Percentiles rank a stretch among this genome's conserved stretches.
phyloP scores from a whole-genome alignment of 2,888 invertebrate species.

The Drosophila affinis region DNA sequence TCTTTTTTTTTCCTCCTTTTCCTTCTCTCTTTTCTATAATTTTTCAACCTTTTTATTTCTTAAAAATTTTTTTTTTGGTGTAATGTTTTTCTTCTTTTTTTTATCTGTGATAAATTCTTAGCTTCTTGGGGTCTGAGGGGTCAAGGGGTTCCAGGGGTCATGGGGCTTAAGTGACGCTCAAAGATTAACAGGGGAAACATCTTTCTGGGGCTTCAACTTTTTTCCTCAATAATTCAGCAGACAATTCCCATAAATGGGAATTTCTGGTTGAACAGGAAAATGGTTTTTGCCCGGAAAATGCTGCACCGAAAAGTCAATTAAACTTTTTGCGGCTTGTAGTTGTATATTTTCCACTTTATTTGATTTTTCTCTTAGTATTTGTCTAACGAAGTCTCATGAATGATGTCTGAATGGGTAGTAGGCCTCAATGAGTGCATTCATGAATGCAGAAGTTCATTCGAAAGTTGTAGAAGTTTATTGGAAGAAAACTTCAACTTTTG shows the following conservation, averaged over 20 bases:
- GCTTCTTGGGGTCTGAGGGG: not conserved
- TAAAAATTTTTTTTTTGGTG: not conserved
- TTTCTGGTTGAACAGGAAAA: conserved; percentile 8
- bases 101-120: not conserved
- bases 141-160: conserved; percentile 32
- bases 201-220: conserved; percentile 38
- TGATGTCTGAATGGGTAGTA: conserved; percentile 33
- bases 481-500: conserved; percentile 47
- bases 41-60: too few relatives aligned
- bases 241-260: conserved; percentile 3
- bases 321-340: conserved; percentile 37
- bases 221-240: conserved; percentile 32
- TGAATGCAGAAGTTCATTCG: not conserved
- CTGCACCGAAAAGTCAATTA: conserved; percentile 30
- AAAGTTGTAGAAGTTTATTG: conserved; percentile 50
- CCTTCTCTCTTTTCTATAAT: conserved; percentile 13
- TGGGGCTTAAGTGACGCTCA: conserved; percentile 39
- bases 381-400: conserved; percentile 35
- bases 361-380: conserved; percentile 49
- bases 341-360: conserved; percentile 15
- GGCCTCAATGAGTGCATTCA: not conserved
- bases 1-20: conserved; percentile 8
- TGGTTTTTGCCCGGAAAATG: conserved; percentile 8
- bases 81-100: conserved; percentile 36
- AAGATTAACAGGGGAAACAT: conserved; percentile 49